Base-by-base conservation (phyloP, 2,888 invertebrate genomes). In the Drosophila subquinaria region DNA sequence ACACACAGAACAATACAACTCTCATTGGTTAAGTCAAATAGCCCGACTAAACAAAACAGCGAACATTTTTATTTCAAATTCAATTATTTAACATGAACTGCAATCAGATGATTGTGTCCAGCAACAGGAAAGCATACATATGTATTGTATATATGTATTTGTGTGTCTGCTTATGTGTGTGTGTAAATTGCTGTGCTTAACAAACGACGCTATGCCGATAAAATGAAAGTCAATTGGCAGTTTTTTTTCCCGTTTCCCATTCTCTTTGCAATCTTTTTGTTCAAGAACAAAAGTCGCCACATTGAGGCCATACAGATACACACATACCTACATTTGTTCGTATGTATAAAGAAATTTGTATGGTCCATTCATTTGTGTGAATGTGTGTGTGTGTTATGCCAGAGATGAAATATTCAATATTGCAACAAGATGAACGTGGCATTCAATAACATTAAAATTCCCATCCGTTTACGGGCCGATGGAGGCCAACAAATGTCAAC, bases 61-160 rank as follows among this genome's bases (percentile, higher is more conserved):
- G 50, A 76, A 78, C 88, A 89, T 82, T 90, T 90, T 86, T 86
- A 88, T 90, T 81, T 86, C 79, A 88, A 90, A 91, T 90, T 83
- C 91, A 90, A 91, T 90, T 90, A 91, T 88, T 81, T 86, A 80
- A 76, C 86, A 90, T 88, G 83, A 89, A 88, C 82, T 87, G 88
- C 90, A 90, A 90, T 91, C 90, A 90, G 81, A 83, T 79, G 81
- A 89, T 90, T 87, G 88, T 81, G 88, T 82, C 80, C 89, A 90
- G 83, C 77, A 86, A 84, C 87, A 87, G 89, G 78, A 87, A 78
- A 59, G 56, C 55, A 20, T 20, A 20, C 8, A n/a, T 30, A 27
- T 27, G 27, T 8, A 35, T 2, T 27, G 6, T 35, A 27, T 43
- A 48, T 51, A 11, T 61, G 15, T 45, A 5, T 63, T 30, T 51